Percentiles rank a stretch among this genome's conserved stretches.
Evolutionary conservation across 1,140 invertebrate genomes (phyloP).

Genomic region (Achroia grisella): DNA sequence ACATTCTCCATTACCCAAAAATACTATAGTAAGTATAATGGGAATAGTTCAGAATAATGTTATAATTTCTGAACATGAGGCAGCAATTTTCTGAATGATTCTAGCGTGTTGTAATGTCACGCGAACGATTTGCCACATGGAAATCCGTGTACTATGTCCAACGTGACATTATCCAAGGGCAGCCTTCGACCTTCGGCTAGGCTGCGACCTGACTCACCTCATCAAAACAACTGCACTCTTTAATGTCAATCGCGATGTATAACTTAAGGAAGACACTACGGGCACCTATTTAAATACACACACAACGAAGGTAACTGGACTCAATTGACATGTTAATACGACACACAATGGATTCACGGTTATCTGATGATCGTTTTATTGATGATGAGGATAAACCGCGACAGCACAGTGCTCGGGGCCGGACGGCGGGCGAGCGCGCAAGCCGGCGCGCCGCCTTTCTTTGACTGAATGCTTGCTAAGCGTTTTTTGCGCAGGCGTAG

Average conservation of each 20-base stretch:
- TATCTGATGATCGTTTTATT: constrained; percentile 51
- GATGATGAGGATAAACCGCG: constrained; percentile 42
- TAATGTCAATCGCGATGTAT: constrained; percentile 35
- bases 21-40: too few species aligned
- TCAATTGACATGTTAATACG: constrained; percentile 53
- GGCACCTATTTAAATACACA: constrained; percentile 17
- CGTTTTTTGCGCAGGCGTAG: constrained; percentile 54
- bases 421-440: constrained; percentile 60
- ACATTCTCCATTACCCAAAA: too few species aligned
- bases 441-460: constrained; percentile 66
- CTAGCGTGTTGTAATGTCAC: constrained; percentile 20
- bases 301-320: constrained; percentile 1
- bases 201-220: constrained; percentile 46
- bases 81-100: constrained; percentile 27
- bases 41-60: neutral
- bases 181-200: constrained; percentile 48
- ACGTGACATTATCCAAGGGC: constrained; percentile 42
- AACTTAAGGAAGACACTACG: constrained; percentile 56
- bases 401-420: constrained; percentile 15
- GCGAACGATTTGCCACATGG: constrained; percentile 42
- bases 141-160: constrained; percentile 15
- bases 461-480: constrained; percentile 47
- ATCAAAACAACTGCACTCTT: constrained; percentile 57
- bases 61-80: neutral
- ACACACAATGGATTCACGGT: constrained; percentile 27